phyloP scores from a whole-genome alignment of 2,113 vertebrate species.

The Lophochroa leadbeateri region DNA sequence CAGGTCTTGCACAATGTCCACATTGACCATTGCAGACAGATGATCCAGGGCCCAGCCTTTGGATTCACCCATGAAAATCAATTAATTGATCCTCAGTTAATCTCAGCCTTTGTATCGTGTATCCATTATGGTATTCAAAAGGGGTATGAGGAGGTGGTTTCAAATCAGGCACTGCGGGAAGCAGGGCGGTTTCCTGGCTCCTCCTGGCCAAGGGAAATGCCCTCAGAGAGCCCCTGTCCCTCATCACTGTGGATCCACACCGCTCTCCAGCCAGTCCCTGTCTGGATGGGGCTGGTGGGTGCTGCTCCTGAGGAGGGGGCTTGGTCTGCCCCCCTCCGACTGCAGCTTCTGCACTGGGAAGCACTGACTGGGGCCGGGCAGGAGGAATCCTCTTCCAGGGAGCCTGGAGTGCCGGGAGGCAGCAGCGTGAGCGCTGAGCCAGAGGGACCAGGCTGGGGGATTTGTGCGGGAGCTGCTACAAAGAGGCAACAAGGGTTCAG shows the following conservation, averaged over 20 bases:
- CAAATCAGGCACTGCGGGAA: background rate
- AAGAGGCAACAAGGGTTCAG: background rate
- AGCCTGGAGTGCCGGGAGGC: no score
- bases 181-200: background rate
- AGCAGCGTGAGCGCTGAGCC: background rate
- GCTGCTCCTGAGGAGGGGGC: background rate
- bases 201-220: background rate
- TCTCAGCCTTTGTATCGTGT: background rate
- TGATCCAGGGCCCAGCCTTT: background rate
- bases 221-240: background rate
- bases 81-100: background rate
- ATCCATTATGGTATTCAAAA: background rate
- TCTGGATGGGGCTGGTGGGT: background rate
- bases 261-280: rapidly evolving
- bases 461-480: background rate
- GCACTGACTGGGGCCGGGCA: rapidly evolving
- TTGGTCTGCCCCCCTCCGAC: background rate
- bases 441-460: background rate
- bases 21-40: background rate
- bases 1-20: background rate
- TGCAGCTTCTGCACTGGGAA: rapidly evolving
- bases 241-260: rapidly evolving
- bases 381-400: background rate
- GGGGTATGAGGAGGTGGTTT: background rate
- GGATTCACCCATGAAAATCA: background rate